These are phyloP conservation scores for Hemicentrotus pulcherrimus DNA, from an alignment of 35 echinoderm and acorn worm species.

Conservation along the genomic window DNA sequence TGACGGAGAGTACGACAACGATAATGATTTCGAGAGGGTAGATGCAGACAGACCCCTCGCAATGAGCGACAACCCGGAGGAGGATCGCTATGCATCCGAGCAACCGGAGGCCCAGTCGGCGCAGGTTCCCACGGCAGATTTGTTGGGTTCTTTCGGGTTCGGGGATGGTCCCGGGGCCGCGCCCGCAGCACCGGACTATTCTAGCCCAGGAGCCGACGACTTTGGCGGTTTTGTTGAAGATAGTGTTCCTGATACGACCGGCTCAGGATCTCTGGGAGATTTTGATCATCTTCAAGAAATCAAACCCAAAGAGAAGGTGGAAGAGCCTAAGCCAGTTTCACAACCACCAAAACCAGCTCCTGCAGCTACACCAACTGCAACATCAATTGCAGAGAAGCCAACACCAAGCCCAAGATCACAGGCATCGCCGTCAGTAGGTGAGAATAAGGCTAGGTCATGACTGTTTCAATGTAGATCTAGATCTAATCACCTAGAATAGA, in stretches of 20 bases:
- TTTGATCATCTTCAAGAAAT: constrained; percentile 22
- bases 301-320: constrained; percentile 30
- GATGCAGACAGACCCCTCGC: constrained; percentile 50
- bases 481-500: too few species aligned
- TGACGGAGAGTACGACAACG: constrained; percentile 48
- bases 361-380: not conserved
- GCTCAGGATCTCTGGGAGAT: not conserved
- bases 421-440: constrained; percentile 36
- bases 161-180: constrained; percentile 5
- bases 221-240: constrained; percentile 51
- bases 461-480: too few species aligned
- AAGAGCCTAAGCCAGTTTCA: constrained; percentile 33
- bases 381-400: constrained; percentile 29
- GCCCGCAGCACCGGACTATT: not conserved
- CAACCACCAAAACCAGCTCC: constrained; percentile 20
- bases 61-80: constrained; percentile 67
- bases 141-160: constrained; percentile 57
- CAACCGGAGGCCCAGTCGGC: constrained; percentile 46
- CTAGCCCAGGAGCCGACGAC: not conserved
- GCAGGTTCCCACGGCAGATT: constrained; percentile 53
- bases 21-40: constrained; percentile 68
- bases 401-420: constrained; percentile 47
- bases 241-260: constrained; percentile 27
- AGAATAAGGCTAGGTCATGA: not conserved
- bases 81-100: constrained; percentile 65